These are phyloP conservation scores for Mormyrus iriodes DNA, from an alignment of 2,113 vertebrate genomes.

Conservation along the genomic window DNA sequence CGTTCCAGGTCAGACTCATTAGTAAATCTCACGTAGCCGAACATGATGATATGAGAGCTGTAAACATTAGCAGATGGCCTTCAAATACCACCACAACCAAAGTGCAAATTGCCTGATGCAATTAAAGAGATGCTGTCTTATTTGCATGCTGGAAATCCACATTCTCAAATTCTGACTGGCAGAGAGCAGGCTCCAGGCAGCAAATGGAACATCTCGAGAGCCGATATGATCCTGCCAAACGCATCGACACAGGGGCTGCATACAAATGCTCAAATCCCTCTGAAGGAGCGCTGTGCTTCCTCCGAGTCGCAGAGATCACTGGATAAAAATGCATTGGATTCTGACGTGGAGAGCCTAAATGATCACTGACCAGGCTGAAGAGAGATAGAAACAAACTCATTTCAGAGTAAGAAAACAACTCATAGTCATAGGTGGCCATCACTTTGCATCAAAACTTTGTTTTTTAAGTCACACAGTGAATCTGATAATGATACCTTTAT, in stretches of 20 bases:
- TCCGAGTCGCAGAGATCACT: neutral
- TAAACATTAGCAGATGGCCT: neutral
- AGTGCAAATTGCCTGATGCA: neutral
- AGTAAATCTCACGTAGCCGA: neutral
- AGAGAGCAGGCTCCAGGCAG: neutral
- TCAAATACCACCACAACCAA: neutral
- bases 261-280: neutral
- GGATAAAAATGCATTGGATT: neutral
- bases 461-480: neutral
- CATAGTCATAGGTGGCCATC: neutral
- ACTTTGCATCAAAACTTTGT: neutral
- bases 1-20: neutral
- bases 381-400: neutral
- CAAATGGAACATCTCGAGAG: neutral
- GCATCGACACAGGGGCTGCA: neutral
- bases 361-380: neutral
- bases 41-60: neutral
- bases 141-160: neutral
- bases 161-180: neutral
- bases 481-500: neutral
- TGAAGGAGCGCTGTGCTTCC: neutral
- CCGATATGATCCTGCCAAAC: neutral
- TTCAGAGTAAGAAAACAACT: neutral
- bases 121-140: conserved; percentile 4
- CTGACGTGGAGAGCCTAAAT: neutral